Evolutionary conservation across 2,888 invertebrate genomes (phyloP), one percentile per base, ranked within the genome.

Genomic region (Unio delphinus): DNA sequence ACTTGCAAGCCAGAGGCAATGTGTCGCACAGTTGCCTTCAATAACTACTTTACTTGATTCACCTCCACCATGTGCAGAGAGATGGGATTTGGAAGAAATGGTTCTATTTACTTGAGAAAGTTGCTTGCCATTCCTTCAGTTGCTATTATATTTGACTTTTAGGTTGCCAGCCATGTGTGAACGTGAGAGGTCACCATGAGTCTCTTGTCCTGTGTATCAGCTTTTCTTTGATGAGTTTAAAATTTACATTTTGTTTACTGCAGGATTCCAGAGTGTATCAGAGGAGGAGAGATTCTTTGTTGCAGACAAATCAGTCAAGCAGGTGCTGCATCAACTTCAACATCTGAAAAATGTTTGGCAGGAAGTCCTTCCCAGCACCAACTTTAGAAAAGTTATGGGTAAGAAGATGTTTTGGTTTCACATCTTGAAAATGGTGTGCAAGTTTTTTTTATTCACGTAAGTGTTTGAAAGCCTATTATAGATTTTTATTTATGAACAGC

Each of bases 261-360:
- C 75, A 90, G 90, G 87, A 23, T 90, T 90, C 82, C 76, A 79
- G 8, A 82, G 79, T 71, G 80, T 90, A 61, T 79, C 86, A 18
- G 86, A 87, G 57, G 86, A 85, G 23, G 80, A 83, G 5, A 83
- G 84, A 23, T 82, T 81, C 64, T 75, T 79, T 45, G 72, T 78
- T 34, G 83, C 86, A 20, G 88, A 89, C 76, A 83, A 83, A 64
- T 84, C 89, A 4, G 75, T 97, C 55, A 92, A 95, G 11, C 96
- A 96, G 89, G 95, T 96, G 84, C 91, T 96, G 65, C 92, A 96
- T 62, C 96, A 96, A 88, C 91, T 97, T 80, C 94, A 95, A 83
- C 91, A 96, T 68, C 90, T 98, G 20, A 94, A 94, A 90, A 95
- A 95, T 73, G 95, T 97, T 15, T 98, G 97, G 97, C 92, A 93